phyloP scores from a whole-genome alignment of 2,888 invertebrate genomes.

The Apotomis capreana region DNA sequence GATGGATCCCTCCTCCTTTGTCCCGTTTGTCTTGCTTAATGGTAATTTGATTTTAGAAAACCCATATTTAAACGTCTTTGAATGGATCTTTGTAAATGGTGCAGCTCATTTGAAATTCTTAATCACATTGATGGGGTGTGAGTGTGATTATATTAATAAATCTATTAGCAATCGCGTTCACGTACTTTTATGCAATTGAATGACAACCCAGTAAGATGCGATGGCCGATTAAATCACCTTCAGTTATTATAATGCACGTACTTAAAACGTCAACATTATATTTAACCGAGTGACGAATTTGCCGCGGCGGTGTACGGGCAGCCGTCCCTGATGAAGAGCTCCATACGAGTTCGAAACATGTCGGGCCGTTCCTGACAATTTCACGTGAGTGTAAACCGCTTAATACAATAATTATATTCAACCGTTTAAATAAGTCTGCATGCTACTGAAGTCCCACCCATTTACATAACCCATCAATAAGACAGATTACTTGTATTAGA shows the following conservation, averaged over 20 bases:
- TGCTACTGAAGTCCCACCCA: not conserved
- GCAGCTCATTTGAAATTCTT: constrained; percentile 19
- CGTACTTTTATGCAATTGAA: no score
- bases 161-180: no score
- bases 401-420: not conserved
- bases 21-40: constrained; percentile 59
- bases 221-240: no score
- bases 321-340: no score
- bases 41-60: constrained; percentile 59
- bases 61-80: constrained; percentile 53
- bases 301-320: no score
- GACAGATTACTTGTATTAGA: constrained; percentile 47
- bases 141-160: not conserved
- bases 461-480: constrained; percentile 26
- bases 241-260: no score
- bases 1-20: constrained; percentile 56
- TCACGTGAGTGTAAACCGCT: no score
- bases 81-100: constrained; percentile 26
- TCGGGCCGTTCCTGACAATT: no score
- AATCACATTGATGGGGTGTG: not conserved
- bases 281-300: no score
- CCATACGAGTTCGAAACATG: no score
- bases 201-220: no score
- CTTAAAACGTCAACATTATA: not conserved
- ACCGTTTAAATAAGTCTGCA: not conserved